Evolutionary conservation across 2,888 invertebrate genomes (phyloP).

Genomic region (Antheraea yamamai): DNA sequence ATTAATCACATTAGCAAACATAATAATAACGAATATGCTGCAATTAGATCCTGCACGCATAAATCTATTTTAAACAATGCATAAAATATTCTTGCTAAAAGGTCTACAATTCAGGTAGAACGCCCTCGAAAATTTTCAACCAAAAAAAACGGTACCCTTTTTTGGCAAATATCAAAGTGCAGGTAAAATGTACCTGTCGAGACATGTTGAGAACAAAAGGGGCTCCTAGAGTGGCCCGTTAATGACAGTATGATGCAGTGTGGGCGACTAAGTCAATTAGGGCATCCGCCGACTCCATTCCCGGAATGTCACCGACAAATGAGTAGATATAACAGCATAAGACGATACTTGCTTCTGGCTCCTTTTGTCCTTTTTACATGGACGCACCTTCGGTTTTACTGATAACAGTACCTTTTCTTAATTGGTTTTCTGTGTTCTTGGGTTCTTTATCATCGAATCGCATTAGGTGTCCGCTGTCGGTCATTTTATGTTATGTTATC

Average conservation of each 20-base stretch:
- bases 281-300: conserved; percentile 79
- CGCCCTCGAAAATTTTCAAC: conserved; percentile 37
- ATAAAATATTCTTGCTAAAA: conserved; percentile 32
- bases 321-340: conserved; percentile 71
- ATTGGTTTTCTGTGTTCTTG: conserved; percentile 75
- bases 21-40: conserved; percentile 56
- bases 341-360: conserved; percentile 55
- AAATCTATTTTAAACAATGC: conserved; percentile 23
- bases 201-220: conserved; percentile 72
- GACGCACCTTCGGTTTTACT: conserved; percentile 55
- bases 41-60: conserved; percentile 58
- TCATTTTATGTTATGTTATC: conserved; percentile 65
- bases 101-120: conserved; percentile 61
- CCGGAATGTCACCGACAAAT: conserved; percentile 79
- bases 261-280: conserved; percentile 81
- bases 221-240: conserved; percentile 69
- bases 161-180: conserved; percentile 58
- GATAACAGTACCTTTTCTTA: conserved; percentile 75
- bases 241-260: conserved; percentile 75
- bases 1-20: conserved; percentile 64
- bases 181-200: conserved; percentile 74
- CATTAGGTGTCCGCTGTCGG: conserved; percentile 60
- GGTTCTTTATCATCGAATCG: conserved; percentile 69
- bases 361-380: conserved; percentile 60
- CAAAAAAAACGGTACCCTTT: conserved; percentile 49